These are phyloP conservation scores for Sinocyclocheilus anshuiensis DNA, from an alignment of 2,113 vertebrate genomes.

Conservation along the genomic window DNA sequence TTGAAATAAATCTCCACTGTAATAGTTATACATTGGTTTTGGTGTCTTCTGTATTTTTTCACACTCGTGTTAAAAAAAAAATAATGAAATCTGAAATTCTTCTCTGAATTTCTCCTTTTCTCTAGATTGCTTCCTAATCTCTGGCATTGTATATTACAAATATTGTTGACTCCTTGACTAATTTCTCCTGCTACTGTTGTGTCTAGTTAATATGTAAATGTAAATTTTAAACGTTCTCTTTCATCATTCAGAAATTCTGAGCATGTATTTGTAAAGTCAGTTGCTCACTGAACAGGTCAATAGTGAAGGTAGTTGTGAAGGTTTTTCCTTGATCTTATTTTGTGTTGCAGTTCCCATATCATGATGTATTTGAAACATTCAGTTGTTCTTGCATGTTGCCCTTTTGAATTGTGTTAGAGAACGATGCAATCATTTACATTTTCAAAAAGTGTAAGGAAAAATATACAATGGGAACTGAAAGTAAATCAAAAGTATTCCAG, in stretches of 20 bases:
- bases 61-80: no score
- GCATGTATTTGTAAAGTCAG: not conserved
- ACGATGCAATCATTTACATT: not conserved
- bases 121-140: no score
- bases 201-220: no score
- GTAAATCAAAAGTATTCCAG: not conserved
- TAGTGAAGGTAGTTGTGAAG: not conserved
- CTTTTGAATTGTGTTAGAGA: not conserved
- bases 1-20: constrained; percentile 32
- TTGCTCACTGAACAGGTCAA: not conserved
- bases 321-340: not conserved
- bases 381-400: not conserved
- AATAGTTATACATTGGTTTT: not conserved
- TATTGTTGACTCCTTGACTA: no score
- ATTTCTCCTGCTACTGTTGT: no score
- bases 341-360: not conserved
- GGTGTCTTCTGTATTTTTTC: constrained; percentile 12
- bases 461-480: not conserved
- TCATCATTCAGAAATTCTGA: not conserved
- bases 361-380: not conserved
- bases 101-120: no score
- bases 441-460: not conserved
- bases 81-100: no score
- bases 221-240: not conserved
- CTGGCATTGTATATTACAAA: no score